A percentile compares a stretch with the other conserved stretches of the same genome.
These are phyloP conservation scores for Lasioglossum lativentre DNA, from an alignment of 2,888 invertebrate species.

Conservation along the genomic window DNA sequence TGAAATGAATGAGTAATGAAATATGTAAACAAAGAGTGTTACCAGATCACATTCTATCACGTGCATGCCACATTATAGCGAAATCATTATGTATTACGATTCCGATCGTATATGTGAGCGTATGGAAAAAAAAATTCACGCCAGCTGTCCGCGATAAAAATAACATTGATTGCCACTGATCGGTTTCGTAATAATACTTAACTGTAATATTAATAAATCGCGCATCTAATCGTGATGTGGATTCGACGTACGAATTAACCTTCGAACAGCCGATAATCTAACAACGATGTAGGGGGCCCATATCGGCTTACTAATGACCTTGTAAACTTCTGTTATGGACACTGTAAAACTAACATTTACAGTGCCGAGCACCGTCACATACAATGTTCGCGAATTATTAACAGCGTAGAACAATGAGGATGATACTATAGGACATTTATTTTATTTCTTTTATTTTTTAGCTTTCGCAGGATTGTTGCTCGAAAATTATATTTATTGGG, in stretches of 20 bases:
- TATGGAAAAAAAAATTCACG: slow-evolving; percentile 4
- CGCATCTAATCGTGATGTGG: neutral
- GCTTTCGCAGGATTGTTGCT: no score
- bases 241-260: slow-evolving; percentile 3
- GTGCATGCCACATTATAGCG: neutral
- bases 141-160: neutral
- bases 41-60: neutral
- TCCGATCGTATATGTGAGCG: neutral
- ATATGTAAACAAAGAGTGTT: neutral
- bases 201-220: slow-evolving; percentile 18
- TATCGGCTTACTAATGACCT: neutral
- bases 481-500: neutral
- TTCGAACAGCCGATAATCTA: slow-evolving; percentile 5
- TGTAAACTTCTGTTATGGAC: neutral
- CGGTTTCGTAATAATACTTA: slow-evolving; percentile 6
- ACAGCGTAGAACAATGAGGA: neutral
- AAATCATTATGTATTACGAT: neutral
- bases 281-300: neutral
- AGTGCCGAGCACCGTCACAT: neutral
- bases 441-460: neutral
- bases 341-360: neutral
- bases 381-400: neutral
- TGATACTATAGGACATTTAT: neutral
- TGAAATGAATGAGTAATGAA: neutral
- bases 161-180: neutral